Conservation (phyloP, 2,113 vertebrate species). For the Anarrhichthys ocellatus region DNA sequence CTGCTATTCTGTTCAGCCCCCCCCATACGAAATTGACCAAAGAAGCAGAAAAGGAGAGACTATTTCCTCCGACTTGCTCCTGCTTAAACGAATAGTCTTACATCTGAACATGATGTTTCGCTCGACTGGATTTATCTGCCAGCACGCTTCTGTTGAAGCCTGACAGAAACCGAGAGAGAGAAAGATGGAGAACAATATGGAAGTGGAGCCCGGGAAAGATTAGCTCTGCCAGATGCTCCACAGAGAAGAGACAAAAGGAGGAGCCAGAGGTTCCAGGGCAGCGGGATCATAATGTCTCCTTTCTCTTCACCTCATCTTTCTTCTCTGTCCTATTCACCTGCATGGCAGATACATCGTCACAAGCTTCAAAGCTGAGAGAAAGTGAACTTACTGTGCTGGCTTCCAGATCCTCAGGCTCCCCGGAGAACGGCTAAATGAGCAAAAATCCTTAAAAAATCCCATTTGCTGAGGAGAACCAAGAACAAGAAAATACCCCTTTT, state of each 20-base stretch:
- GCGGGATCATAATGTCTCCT: constrained; percentile 16
- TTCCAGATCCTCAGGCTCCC: background rate
- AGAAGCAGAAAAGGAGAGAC: constrained; percentile 45
- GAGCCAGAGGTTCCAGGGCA: constrained; percentile 34
- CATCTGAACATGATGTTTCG: constrained; percentile 68
- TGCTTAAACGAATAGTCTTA: constrained; percentile 62
- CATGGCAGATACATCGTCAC: constrained; percentile 26
- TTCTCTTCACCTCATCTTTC: constrained; percentile 41
- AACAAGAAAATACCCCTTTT: constrained; percentile 14
- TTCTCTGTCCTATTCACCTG: constrained; percentile 33
- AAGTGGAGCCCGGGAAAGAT: constrained; percentile 36
- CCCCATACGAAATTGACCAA: constrained; percentile 42
- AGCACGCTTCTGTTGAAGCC: constrained; percentile 57
- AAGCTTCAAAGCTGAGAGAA: constrained; percentile 31
- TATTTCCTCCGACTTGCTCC: constrained; percentile 50
- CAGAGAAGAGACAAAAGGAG: constrained; percentile 50
- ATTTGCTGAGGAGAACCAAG: constrained; percentile 25
- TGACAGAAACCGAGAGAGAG: constrained; percentile 41
- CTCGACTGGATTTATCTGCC: constrained; percentile 70
- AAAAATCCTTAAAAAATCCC: constrained; percentile 16
- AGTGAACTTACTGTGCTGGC: constrained; percentile 12
- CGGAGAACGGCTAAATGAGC: constrained; percentile 39
- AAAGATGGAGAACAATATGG: constrained; percentile 40
- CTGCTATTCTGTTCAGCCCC: constrained; percentile 35
- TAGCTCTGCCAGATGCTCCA: constrained; percentile 63